phyloP scores from a whole-genome alignment of 2,888 invertebrate species.

The Troides helena region DNA sequence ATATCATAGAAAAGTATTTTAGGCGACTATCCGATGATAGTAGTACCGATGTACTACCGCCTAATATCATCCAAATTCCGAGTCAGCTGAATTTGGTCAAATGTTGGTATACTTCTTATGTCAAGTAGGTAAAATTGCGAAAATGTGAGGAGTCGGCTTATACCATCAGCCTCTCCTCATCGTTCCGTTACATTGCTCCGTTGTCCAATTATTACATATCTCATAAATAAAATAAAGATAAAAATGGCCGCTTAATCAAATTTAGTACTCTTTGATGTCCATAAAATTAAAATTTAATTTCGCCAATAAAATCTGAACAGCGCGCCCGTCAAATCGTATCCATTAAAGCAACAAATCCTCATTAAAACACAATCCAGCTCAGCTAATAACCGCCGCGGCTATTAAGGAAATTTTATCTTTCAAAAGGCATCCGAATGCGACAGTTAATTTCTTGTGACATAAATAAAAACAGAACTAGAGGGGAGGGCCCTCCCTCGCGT shows the following conservation, averaged over 20 bases:
- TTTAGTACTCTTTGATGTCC: conserved; percentile 14
- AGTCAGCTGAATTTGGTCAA: too few species aligned
- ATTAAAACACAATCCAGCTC: conserved; percentile 38
- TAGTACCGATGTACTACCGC: too few species aligned
- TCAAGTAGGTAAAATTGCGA: too few species aligned
- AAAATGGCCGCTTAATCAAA: not conserved
- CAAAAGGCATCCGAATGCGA: conserved; percentile 52
- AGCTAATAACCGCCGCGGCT: conserved; percentile 48
- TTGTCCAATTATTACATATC: too few species aligned
- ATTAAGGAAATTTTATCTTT: conserved; percentile 65
- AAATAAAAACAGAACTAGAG: conserved; percentile 68
- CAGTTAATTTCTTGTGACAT: conserved; percentile 76
- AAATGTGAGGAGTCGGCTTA: too few species aligned
- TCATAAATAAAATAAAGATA: not conserved
- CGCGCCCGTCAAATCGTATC: conserved; percentile 33
- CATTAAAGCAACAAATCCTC: conserved; percentile 37
- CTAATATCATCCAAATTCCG: too few species aligned
- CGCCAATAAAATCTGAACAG: conserved; percentile 17
- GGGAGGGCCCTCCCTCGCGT: conserved; percentile 50
- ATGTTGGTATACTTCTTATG: too few species aligned
- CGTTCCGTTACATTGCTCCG: too few species aligned
- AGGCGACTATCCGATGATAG: too few species aligned
- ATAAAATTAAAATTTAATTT: conserved; percentile 27
- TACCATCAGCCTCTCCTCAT: too few species aligned
- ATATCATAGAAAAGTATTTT: too few species aligned